Base-by-base conservation (phyloP, 2,888 invertebrate genomes). In the Malachius bipustulatus region DNA sequence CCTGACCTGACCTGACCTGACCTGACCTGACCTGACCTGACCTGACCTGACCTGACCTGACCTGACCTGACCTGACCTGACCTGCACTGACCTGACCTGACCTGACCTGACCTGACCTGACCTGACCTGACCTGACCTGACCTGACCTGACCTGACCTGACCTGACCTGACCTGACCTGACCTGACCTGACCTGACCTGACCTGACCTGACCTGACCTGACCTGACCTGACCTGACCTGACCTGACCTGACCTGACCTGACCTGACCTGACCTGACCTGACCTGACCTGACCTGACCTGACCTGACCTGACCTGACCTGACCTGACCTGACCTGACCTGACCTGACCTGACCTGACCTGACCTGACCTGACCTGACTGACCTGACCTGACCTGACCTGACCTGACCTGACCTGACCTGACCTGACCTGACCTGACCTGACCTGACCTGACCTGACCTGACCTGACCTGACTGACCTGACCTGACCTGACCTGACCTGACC, bases 351-450 rank as follows among this genome's bases (percentile, higher is more conserved):
- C 24, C 24, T 24, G 24, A 24, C 24, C 24, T 24, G 24, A 24
- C 24, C 24, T 24, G 24, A 24, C 24, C 24, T 24, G 24, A 24
- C 24, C 24, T 24, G 24, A 24, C 24, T n/a, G n/a, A n/a, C n/a
- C n/a, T n/a, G n/a, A n/a, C n/a, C n/a, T n/a, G n/a, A n/a, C n/a
- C n/a, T n/a, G n/a, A n/a, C 24, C 24, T 24, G 24, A 24, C 24
- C 24, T 24, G 29, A 29, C 29, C 11, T 8, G 29, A 29, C 29
- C 9, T 8, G 29, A 29, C 29, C 62, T 61, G 64, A 58, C 65
- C 64, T 66, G 65, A 66, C 65, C 52, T 63, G 65, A 66, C 65
- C 62, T 62, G 65, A 65, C 66, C 63, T 64, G 65, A 64, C 64
- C 63, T 62, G 59, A 51, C 50, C 59, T 58, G 62, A 59, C 59